phyloP scores from a whole-genome alignment of 2,113 vertebrate species.

The Montifringilla adamsi region DNA sequence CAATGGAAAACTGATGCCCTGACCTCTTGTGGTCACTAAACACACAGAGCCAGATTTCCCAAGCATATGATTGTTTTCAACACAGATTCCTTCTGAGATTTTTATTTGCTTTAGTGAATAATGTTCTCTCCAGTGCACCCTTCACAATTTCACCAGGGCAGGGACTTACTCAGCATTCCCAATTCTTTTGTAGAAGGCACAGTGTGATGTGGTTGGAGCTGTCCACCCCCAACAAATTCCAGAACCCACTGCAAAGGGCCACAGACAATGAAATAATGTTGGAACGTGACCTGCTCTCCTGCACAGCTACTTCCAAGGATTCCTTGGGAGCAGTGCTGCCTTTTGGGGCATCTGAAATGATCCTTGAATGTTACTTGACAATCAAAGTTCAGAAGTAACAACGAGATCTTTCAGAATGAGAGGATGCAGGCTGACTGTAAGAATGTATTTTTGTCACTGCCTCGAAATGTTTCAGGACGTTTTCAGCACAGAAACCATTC shows the following conservation, averaged over 20 bases:
- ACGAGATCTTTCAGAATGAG: background rate
- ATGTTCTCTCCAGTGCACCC: background rate
- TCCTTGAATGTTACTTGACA: background rate
- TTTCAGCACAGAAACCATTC: background rate
- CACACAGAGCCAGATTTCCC: constrained; percentile 16
- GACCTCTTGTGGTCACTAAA: constrained; percentile 60
- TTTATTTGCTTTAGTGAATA: background rate
- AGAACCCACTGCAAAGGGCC: background rate
- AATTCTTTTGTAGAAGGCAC: background rate
- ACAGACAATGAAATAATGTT: background rate
- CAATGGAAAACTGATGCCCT: constrained; percentile 18
- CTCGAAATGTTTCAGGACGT: background rate
- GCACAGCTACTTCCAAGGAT: background rate
- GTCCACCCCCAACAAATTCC: background rate
- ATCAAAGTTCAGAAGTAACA: background rate
- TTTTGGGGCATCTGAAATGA: background rate
- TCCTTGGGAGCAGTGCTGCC: background rate
- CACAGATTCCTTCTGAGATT: background rate
- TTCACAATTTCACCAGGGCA: background rate
- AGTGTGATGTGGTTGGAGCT: background rate
- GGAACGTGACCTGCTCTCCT: background rate
- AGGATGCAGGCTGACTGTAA: background rate
- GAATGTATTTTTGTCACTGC: background rate
- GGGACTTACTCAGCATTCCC: background rate
- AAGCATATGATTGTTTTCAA: constrained; percentile 5